Evolutionary conservation across 2,113 vertebrate genomes (phyloP), one percentile per base, ranked within the genome.

Genomic region (Leptobrachium leishanense): DNA sequence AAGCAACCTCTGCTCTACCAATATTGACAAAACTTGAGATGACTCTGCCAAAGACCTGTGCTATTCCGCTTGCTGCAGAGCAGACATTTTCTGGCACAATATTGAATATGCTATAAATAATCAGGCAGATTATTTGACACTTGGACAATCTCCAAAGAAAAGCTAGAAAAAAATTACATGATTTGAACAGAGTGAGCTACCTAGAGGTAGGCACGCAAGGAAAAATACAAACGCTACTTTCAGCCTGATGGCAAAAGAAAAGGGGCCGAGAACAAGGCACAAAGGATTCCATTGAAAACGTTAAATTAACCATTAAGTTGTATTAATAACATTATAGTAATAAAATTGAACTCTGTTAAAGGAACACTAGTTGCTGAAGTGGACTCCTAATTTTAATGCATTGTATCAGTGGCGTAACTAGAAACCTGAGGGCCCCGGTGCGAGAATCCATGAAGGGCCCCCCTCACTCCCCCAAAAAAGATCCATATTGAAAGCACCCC

Each of bases 21-120:
- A 54, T 68, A 81, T 43, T 74, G 78, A 81, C 64, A 74, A 43
- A 40, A 62, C 65, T 46, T 68, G 65, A 74, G 57, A 81, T 68
- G 10, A 59, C 12, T 62, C 64, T 74, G 43, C 72, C 64, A n/a
- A 68, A 68, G 70, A 73, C 71, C 43, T 77, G 50, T n/a, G 41
- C 42, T 57, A 31, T 72, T 68, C 69, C 43, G 44, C 6, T 39
- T 55, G 64, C 74, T 65, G 43, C 3, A 54, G 57, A 71, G 46
- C 70, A 68, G 50, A 66, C 40, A 39, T 74, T 74, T 74, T 40
- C 41, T 74, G 78, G 78, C 78, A 62, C 53, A 41, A 50, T 44
- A 43, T 74, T 42, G 43, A 53, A 43, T 4, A 55, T n/a, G 78
- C 72, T 41, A 12, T 81, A 81, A 81, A 74, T 81, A 50, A 62